Base-by-base conservation (phyloP, 1,140 invertebrate genomes). In the Trichoplusia ni region DNA sequence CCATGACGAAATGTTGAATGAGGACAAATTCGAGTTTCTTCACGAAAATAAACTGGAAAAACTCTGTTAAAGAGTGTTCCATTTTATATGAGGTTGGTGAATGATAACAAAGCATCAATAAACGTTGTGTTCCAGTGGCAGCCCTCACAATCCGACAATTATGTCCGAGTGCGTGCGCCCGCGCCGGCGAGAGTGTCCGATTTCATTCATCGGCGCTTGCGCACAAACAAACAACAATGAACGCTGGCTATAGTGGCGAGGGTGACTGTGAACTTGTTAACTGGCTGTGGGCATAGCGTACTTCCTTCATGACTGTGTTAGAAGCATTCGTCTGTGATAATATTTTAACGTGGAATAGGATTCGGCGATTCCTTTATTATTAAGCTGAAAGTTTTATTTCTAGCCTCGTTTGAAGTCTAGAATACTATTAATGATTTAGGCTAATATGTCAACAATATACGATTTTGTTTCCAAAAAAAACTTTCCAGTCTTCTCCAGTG, bases 201-300 rank as follows among this genome's bases (percentile, higher is more conserved):
- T 74, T 74, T 74, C 71, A 74, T 74, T 74, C 71, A 71, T 54
- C 67, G 40, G 25, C 54, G 54, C 54, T 29, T 42, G 37, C 44
- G 40, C 66, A 58, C 59, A 31, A 25, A 42, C 35, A 51, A 46
- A 60, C 58, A 35, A 60, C 58, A 60, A 60, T 47, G 58, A 60
- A 25, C 16, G 56, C 56, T 27, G 35, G 19, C 33, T 54, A 38
- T 54, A 54, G 51, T 35, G 8, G 37, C 38, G 54, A 58, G 54
- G 54, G 54, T 58, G 40, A 35, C 40, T 47, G 29, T 60, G 40
- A 47, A 60, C 58, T 60, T 47, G 58, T 60, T 46, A 60, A 47
- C 38, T 42, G 58, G n/a, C 49, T 37, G 37, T 31, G 46, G 44
- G 23, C 44, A 29, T 29, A 13, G n/a, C 11, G 44, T 47, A 25